Conservation (phyloP, 2,113 vertebrate genomes). For the Oncorhynchus keta region DNA sequence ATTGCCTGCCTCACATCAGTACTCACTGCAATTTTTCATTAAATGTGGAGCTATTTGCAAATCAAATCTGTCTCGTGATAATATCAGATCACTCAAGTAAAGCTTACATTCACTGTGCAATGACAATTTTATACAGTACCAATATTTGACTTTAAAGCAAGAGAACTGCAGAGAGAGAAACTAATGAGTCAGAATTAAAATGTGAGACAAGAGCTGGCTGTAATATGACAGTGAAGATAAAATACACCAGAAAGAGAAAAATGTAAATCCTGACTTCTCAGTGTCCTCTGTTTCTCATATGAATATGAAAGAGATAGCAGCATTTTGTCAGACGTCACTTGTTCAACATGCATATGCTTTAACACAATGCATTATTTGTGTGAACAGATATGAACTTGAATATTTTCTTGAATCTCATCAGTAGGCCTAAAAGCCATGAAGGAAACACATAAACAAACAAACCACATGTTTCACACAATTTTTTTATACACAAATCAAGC, state of each 20-base stretch:
- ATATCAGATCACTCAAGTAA: conserved; percentile 25
- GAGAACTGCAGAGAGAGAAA: no score
- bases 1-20: conserved; percentile 11
- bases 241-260: conserved; percentile 6
- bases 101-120: conserved; percentile 28
- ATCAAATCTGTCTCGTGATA: conserved; percentile 29
- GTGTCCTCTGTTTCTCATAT: not conserved
- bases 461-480: conserved; percentile 26
- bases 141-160: no score
- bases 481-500: conserved; percentile 51
- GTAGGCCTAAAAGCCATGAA: conserved; percentile 27
- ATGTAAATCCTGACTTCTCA: not conserved
- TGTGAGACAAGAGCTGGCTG: no score
- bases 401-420: conserved; percentile 33
- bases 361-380: conserved; percentile 31
- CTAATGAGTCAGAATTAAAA: no score
- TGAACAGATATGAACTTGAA: conserved; percentile 31
- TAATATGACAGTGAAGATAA: not conserved
- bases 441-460: conserved; percentile 4
- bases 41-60: conserved; percentile 23
- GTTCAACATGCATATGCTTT: conserved; percentile 10
- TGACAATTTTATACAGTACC: not conserved
- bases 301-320: not conserved
- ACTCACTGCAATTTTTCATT: conserved; percentile 19
- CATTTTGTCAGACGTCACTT: not conserved